A percentile compares a stretch with the other conserved stretches of the same genome.
Evolutionary conservation across 2,113 vertebrate species (phyloP).

Genomic region (Rattus norvegicus): DNA sequence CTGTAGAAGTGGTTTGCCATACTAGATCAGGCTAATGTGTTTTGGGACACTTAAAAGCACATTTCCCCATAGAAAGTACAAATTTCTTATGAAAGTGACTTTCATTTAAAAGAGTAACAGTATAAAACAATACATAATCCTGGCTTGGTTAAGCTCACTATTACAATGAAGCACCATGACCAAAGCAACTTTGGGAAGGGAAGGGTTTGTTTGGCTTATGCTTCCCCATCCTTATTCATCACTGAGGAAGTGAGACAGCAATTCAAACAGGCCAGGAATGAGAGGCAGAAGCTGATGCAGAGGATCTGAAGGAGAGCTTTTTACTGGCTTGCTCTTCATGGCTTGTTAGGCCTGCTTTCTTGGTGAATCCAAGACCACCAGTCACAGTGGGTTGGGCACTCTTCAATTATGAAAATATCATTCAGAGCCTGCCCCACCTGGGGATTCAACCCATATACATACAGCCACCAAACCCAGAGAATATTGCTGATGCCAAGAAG

Average conservation of each 20-base stretch:
- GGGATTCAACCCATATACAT: too few species aligned
- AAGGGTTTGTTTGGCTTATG: neutral
- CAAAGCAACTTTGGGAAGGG: neutral
- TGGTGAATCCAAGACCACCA: neutral
- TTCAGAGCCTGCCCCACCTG: too few species aligned
- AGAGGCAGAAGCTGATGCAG: neutral
- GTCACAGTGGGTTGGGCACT: neutral
- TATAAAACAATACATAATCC: neutral
- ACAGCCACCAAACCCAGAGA: too few species aligned
- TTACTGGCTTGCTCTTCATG: too few species aligned
- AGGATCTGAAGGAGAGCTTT: too few species aligned
- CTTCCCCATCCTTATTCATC: neutral
- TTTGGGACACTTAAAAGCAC: neutral
- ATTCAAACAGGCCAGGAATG: neutral
- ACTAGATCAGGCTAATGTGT: neutral
- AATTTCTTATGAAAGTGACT: neutral
- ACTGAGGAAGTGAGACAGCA: neutral
- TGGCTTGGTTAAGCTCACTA: neutral
- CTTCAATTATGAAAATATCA: too few species aligned
- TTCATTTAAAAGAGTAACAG: neutral
- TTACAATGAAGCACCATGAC: neutral
- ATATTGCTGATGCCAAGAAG: too few species aligned
- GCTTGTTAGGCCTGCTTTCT: neutral
- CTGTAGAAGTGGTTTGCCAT: neutral
- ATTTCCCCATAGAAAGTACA: neutral